Evolutionary conservation across 2,797 vertebrate species (phyloP), one percentile per base, ranked within the genome.

Genomic region (Gadopsis marmoratus): DNA sequence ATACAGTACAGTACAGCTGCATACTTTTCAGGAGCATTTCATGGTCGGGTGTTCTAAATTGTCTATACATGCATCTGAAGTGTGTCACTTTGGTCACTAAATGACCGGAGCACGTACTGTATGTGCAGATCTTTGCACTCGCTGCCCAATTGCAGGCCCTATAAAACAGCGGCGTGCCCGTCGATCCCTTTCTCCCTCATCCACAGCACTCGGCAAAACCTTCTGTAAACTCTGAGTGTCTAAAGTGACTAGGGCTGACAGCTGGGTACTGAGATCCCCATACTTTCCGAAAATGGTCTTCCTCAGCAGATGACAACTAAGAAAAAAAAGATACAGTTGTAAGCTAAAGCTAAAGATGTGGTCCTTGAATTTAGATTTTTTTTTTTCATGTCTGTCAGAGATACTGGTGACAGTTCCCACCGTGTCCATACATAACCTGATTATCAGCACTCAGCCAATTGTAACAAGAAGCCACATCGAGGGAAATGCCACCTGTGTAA

Each of bases 391-490:
- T 59, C 41, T 45, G 13, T 45, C 31, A 54, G 41, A 7, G 29
- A 14, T 16, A 48, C 2, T 39, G 39, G 19, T 54, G 56, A 51
- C 16, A 47, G 58, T 70, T 56, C 64, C 64, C 47, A 45, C 63
- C 61, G 33, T 4, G 3, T 61, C 73, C 61, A 53, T 43, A 55
- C 29, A 39, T 68, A 65, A 77, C 65, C 35, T 55, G 48, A 50
- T 76, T 69, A 83, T 55, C 51, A 48, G 13, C 41, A 55, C 33
- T 71, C 29, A 55, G 12, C 35, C 67, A 37, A 37, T 45, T 53
- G 53, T 50, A 70, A 55, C 47, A 50, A 62, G 56, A 54, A 53
- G 72, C 67, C 62, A 73, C 48, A 41, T 11, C 43, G 69, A 71
- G 71, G 43, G 56, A 76, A 79, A 69, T 23, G 65, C 26, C 31